Evolutionary conservation across 2,888 invertebrate species (phyloP), one percentile per base, ranked within the genome.

Genomic region (Crematogaster levior): DNA sequence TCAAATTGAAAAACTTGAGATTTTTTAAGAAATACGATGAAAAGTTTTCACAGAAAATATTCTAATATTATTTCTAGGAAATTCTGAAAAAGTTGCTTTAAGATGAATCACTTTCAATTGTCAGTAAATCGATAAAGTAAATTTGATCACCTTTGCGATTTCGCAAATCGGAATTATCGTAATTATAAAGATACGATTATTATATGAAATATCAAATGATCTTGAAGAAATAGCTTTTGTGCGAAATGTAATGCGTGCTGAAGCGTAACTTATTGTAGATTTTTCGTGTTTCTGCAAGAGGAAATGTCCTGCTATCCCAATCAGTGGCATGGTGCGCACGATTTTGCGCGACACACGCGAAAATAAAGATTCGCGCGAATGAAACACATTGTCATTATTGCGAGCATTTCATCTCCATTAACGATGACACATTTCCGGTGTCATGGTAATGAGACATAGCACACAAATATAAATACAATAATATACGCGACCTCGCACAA

Each of bases 371-470:
- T 73, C 80, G 27, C 75, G 77, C 81, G 82, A 81, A 85, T 82
- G 81, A 85, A 90, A 90, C 87, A 85, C 87, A 90, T 91, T 87
- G 89, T 85, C 86, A 84, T 88, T 91, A 91, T 91, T 89, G 90
- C 88, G 85, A 83, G 66, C 86, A 75, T 90, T 91, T 88, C 90
- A 88, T 91, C 91, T 90, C 89, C 90, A 91, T 91, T 91, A 91
- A 90, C 87, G 84, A 79, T 82, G 87, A 90, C 88, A 86, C 85
- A 85, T 89, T 90, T 87, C 85, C 85, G 77, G 86, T 84, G 79
- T 82, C 80, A 82, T 68, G 77, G 84, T 65, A 86, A 65, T 40
- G 53, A 87, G 85, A 85, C 87, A 83, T 70, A 79, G 27, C 84
- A 81, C 34, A 30, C 51, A 81, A 81, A 83, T 84, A 83, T 82